phyloP scores from a whole-genome alignment of 2,113 vertebrate species.

The Sander vitreus region DNA sequence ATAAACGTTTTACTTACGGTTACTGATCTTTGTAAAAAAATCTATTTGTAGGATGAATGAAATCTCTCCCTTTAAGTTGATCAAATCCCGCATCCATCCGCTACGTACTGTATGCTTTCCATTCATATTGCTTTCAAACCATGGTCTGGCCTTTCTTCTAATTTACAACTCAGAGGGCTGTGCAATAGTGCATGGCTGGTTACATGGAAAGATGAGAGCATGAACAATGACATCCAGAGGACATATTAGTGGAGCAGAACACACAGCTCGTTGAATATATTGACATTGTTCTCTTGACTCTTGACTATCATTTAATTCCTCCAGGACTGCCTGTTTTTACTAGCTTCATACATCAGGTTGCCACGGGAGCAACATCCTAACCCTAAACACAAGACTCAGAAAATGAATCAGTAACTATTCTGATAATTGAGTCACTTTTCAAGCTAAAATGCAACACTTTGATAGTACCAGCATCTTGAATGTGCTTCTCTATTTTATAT shows the following conservation, averaged over 20 bases:
- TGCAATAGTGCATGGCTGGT: neutral
- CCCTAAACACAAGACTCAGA: neutral
- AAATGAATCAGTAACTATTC: neutral
- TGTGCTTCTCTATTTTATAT: constrained; percentile 2
- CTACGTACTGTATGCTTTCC: neutral
- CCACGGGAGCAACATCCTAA: constrained; percentile 2
- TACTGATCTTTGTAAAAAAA: neutral
- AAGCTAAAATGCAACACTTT: neutral
- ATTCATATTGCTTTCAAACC: neutral
- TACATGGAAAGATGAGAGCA: neutral
- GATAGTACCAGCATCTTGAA: neutral
- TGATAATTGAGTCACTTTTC: neutral
- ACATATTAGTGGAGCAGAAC: neutral
- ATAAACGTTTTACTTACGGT: neutral
- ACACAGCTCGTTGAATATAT: neutral
- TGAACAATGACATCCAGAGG: neutral
- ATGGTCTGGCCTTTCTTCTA: neutral
- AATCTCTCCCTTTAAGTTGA: neutral
- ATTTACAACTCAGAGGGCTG: neutral
- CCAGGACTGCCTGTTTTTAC: neutral
- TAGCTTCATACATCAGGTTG: neutral
- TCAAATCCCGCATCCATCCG: neutral
- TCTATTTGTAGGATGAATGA: neutral
- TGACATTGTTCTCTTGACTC: neutral
- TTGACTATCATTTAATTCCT: neutral